Base-by-base conservation (phyloP, 2,113 vertebrate species). In the Pelecanoides urinatrix region DNA sequence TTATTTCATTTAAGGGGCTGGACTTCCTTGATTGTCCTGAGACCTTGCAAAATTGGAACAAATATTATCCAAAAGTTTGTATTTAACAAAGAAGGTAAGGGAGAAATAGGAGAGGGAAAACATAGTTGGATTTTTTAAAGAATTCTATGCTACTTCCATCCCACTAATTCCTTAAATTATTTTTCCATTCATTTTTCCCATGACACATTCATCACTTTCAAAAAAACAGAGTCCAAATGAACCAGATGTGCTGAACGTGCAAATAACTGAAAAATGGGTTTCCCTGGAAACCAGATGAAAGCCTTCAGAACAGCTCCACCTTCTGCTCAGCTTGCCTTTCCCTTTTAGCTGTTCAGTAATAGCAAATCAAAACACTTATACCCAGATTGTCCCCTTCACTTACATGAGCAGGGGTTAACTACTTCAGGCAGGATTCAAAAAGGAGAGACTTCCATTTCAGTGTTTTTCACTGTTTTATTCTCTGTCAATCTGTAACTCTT, bases 261-360 rank as follows among this genome's bases (percentile, higher is more conserved):
- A 93, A 88, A 97, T 96, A 94, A 97, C 61, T 82, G 70, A 92
- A 95, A 96, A 97, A 97, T 53, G 45, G 30, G 80, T 97, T 97
- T 97, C 94, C 91, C 38, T 96, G 94, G 96, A 90, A 98, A 97
- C 68, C 55, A 96, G 82, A 97, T 94, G 70, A 94, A 95, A 97
- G 74, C 17, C 71, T 96, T 97, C 89, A 65, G 55, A 90, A 95
- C 85, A 96, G 50, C 45, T 97, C 80, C 81, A 81, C 91, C 95
- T 96, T 91, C 92, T 94, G 88, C 96, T 97, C 94, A 93, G 94
- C 73, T 94, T 95, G 84, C 34, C 45, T 77, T 96, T 94, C 40
- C 88, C 22, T 93, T 96, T 92, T 80, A 89, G 72, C 42, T 34
- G 42, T 86, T 93, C 81, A 91, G 84, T 92, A 95, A 94, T 96